phyloP scores from a whole-genome alignment of 2,888 invertebrate genomes.

The Hydrotaea diabolus region DNA sequence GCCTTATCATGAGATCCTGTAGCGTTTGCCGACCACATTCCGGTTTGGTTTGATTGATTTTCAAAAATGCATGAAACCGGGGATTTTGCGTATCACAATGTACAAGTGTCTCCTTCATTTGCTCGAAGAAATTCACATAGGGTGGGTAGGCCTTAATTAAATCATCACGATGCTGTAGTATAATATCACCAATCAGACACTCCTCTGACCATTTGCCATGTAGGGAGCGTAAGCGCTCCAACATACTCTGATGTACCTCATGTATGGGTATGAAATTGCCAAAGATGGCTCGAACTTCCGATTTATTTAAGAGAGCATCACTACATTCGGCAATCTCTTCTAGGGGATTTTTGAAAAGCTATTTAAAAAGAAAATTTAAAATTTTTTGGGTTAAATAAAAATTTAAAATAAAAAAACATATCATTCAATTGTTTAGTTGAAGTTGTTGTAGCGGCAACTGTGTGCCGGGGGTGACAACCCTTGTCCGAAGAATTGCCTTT shows the following conservation, averaged over 20 bases:
- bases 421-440: too few species aligned
- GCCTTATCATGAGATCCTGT: slow-evolving; percentile 97
- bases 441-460: too few species aligned
- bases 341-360: slow-evolving; percentile 96
- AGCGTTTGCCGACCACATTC: slow-evolving; percentile 98
- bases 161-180: slow-evolving; percentile 92
- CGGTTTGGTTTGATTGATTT: slow-evolving; percentile 95
- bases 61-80: slow-evolving; percentile 98
- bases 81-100: slow-evolving; percentile 96
- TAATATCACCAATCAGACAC: slow-evolving; percentile 91
- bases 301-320: slow-evolving; percentile 90
- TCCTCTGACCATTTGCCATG: slow-evolving; percentile 92
- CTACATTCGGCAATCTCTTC: slow-evolving; percentile 92
- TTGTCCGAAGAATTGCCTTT: too few species aligned
- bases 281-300: slow-evolving; percentile 96
- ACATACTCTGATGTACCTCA: slow-evolving; percentile 92
- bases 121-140: slow-evolving; percentile 98
- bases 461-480: too few species aligned
- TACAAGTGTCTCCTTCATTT: slow-evolving; percentile 95
- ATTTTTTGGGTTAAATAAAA: too few species aligned
- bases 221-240: slow-evolving; percentile 82
- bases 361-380: not conserved
- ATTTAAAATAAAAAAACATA: too few species aligned
- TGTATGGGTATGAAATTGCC: slow-evolving; percentile 97
- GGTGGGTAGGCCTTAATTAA: slow-evolving; percentile 97